Base-by-base conservation (phyloP, 2,888 invertebrate genomes). In the Drosophila formosana region DNA sequence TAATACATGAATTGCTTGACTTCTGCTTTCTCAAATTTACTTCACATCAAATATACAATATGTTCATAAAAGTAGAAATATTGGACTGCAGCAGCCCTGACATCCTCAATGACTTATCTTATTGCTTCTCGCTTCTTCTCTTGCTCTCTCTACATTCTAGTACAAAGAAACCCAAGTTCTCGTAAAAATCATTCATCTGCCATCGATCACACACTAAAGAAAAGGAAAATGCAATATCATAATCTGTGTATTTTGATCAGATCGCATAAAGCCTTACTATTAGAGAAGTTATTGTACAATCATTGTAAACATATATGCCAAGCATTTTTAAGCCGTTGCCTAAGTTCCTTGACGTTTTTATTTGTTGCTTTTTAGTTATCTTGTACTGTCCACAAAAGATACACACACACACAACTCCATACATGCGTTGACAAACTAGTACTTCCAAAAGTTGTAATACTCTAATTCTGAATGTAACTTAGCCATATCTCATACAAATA, bases 211-310 rank as follows among this genome's bases (percentile, higher is more conserved):
- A 18, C 46, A 66, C 7, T 18, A 49, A 23, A 30, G 53, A 13
- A 37, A 13, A 37, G 26, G 11, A 30, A 25, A 28, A 11, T 30
- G 7, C 8, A 28, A 49, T 3, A 18, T 46, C 43, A 55, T 43
- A n/a, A 32, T 23, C 43, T n/a, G n/a, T 55, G 43, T 55, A 56
- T 45, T 56, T 34, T 45, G 45, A 49, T 56, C 58, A 45, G 32
- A 45, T 18, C 63, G 18, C 61, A 39, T 58, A 53, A 50, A 50
- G 57, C 57, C 66, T 51, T 75, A 56, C 51, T 73, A 41, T 75
- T 72, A 63, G 41, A 72, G 28, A 62, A 49, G 47, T 71, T 71
- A 30, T 37, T 70, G 60, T 75, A 60, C 57, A 71, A 66, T 60
- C 50, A n/a, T n/a, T 32, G 58, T 74, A 45, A 47, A 49, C 61